Evolutionary conservation across 2,888 invertebrate genomes (phyloP).

Genomic region (Argyresthia goedartella): DNA sequence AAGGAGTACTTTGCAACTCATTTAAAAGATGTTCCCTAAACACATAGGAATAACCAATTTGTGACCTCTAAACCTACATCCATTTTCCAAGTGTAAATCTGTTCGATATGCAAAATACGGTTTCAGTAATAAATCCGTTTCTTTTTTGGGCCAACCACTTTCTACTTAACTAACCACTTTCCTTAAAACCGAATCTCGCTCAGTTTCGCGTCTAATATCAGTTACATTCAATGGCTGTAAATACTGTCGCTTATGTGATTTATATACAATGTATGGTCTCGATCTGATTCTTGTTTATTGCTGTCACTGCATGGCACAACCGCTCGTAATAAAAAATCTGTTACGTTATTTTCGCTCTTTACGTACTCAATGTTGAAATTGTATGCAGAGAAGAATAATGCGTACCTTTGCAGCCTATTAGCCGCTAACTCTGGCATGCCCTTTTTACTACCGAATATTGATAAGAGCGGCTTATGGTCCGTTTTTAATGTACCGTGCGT

Average conservation of each 20-base stretch:
- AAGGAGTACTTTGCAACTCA: constrained; percentile 10
- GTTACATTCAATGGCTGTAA: background rate
- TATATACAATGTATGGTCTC: background rate
- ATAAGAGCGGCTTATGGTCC: constrained; percentile 5
- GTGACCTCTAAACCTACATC: constrained; percentile 9
- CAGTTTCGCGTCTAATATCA: background rate
- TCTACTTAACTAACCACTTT: background rate
- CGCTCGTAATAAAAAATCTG: constrained; percentile 6
- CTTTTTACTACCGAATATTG: too few species aligned
- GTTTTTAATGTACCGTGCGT: background rate
- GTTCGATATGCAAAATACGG: constrained; percentile 3
- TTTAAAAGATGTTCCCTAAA: constrained; percentile 9
- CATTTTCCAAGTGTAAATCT: constrained; percentile 2
- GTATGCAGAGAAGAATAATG: constrained; percentile 2
- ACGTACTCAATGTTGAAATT: constrained; percentile 5
- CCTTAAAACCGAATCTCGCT: background rate
- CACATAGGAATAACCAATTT: constrained; percentile 4
- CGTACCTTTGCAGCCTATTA: constrained; percentile 4
- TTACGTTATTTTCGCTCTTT: constrained; percentile 1
- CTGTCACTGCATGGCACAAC: background rate
- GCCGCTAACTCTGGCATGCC: constrained; percentile 2
- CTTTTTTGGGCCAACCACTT: constrained; percentile 3
- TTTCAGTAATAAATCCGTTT: background rate
- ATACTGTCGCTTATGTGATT: background rate
- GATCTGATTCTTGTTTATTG: background rate